phyloP scores from a whole-genome alignment of 2,113 vertebrate species.

The Tricholaema leucomelas region DNA sequence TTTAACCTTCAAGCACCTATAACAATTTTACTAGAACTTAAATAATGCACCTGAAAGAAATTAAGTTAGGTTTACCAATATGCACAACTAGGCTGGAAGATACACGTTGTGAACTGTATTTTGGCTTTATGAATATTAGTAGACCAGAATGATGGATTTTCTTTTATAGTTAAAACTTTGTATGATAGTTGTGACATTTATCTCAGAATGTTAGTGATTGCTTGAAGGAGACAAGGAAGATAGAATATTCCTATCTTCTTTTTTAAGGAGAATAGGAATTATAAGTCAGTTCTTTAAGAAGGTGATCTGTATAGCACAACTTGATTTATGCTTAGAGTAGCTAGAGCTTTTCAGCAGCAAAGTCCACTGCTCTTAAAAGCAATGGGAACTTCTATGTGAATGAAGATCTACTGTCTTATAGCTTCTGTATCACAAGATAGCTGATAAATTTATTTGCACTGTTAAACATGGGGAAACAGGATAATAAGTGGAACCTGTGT shows the following conservation, averaged over 20 bases:
- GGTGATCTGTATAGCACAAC: background rate
- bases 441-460: background rate
- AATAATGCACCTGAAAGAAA: background rate
- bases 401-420: background rate
- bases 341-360: background rate
- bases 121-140: background rate
- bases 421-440: background rate
- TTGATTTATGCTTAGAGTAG: background rate
- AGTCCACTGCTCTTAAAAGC: background rate
- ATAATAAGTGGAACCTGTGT: background rate
- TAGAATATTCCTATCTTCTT: background rate
- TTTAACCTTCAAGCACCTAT: conserved; percentile 6
- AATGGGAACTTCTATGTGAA: background rate
- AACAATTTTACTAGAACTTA: background rate
- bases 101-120: background rate
- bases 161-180: background rate
- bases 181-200: background rate
- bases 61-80: background rate
- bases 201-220: background rate
- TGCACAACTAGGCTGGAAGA: background rate
- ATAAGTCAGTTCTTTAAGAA: background rate
- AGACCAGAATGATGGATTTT: background rate
- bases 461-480: background rate
- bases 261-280: background rate
- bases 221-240: background rate